Conservation (phyloP, 1,140 invertebrate genomes). For the Macrotrachela quadricornifera region DNA sequence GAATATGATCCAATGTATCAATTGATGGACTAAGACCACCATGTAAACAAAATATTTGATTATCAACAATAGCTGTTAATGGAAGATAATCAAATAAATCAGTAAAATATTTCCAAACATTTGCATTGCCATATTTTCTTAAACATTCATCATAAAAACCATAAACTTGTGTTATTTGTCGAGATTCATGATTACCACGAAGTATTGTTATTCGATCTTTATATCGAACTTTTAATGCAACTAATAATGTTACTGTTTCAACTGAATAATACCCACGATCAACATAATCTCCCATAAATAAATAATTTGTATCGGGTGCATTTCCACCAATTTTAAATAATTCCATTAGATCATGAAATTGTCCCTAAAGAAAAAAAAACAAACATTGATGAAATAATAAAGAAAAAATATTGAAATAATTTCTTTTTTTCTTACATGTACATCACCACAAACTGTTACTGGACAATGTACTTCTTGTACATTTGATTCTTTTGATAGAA, state of each 20-base stretch:
- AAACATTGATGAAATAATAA: too few relatives aligned
- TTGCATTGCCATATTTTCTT: slow-evolving; percentile 96
- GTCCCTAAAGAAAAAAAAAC: slow-evolving; percentile 36
- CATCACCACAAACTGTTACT: slow-evolving; percentile 96
- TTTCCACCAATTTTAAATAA: slow-evolving; percentile 95
- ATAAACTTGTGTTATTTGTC: slow-evolving; percentile 97
- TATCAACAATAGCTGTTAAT: slow-evolving; percentile 83
- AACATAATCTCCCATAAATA: slow-evolving; percentile 99
- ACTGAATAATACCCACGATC: slow-evolving; percentile 99
- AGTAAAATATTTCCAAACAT: slow-evolving; percentile 99
- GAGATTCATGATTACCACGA: slow-evolving; percentile 92
- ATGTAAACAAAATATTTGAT: slow-evolving; percentile 94
- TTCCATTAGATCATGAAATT: slow-evolving; percentile 99
- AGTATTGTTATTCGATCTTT: slow-evolving; percentile 97
- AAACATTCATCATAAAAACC: slow-evolving; percentile 98
- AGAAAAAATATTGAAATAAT: too few relatives aligned
- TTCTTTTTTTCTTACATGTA: slow-evolving; percentile 39
- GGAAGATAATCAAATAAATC: slow-evolving; percentile 98
- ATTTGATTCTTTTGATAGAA: slow-evolving; percentile 91
- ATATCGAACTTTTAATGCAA: slow-evolving; percentile 90
- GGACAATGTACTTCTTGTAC: slow-evolving; percentile 99
- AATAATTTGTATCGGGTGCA: slow-evolving; percentile 95
- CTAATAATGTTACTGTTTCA: slow-evolving; percentile 90
- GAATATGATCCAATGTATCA: slow-evolving; percentile 94
- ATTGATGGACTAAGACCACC: slow-evolving; percentile 95